Evolutionary conservation across 1,140 invertebrate genomes (phyloP).

Genomic region (Drosophila parabipectinata): DNA sequence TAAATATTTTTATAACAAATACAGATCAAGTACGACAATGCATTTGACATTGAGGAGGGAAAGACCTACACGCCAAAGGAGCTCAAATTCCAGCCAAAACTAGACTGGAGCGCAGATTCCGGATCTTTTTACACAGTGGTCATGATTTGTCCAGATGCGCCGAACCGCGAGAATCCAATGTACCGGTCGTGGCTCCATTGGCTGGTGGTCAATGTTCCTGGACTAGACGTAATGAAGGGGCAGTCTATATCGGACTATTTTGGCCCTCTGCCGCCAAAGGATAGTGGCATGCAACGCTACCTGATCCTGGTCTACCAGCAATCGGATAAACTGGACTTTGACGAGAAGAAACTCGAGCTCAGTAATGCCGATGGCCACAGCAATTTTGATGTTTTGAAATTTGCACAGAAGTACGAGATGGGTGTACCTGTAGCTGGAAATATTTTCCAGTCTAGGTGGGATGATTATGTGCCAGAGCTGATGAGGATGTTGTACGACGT

Average conservation of each 20-base stretch:
- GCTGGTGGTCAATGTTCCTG: slow-evolving; percentile 95
- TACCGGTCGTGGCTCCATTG: slow-evolving; percentile 96
- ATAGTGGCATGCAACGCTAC: slow-evolving; percentile 94
- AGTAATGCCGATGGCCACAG: slow-evolving; percentile 89
- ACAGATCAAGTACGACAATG: slow-evolving; percentile 51
- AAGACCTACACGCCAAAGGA: slow-evolving; percentile 62
- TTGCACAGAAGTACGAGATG: slow-evolving; percentile 88
- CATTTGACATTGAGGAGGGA: slow-evolving; percentile 57
- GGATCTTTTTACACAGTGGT: slow-evolving; percentile 89
- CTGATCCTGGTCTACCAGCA: slow-evolving; percentile 95
- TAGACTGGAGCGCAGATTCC: slow-evolving; percentile 87
- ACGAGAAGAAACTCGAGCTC: slow-evolving; percentile 84
- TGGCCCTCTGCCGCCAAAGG: slow-evolving; percentile 92
- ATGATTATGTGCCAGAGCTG: slow-evolving; percentile 92
- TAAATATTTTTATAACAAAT: background rate
- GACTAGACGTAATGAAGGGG: slow-evolving; percentile 88
- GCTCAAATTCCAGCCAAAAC: slow-evolving; percentile 69
- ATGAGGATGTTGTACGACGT: slow-evolving; percentile 62
- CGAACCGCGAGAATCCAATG: slow-evolving; percentile 90
- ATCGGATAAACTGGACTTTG: slow-evolving; percentile 58
- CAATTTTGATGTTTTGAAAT: slow-evolving; percentile 91
- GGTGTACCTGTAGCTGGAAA: slow-evolving; percentile 93
- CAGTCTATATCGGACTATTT: slow-evolving; percentile 92
- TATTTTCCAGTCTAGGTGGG: slow-evolving; percentile 94
- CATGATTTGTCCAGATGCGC: slow-evolving; percentile 86